phyloP scores from a whole-genome alignment of 2,797 vertebrate genomes.

The Urocyon cinereoargenteus region DNA sequence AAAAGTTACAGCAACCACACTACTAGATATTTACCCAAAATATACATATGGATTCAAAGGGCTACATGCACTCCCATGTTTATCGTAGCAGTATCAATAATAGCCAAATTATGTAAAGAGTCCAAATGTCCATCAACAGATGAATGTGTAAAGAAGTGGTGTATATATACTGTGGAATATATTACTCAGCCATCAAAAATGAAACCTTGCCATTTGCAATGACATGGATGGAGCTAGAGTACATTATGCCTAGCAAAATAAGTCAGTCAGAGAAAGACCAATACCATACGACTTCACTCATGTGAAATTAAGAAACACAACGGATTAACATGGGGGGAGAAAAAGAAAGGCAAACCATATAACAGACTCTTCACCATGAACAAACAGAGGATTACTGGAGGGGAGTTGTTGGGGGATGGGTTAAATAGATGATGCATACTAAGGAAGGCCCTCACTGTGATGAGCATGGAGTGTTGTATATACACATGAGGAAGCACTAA shows the following conservation, averaged over 20 bases:
- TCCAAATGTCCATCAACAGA: background rate
- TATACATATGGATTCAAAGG: background rate
- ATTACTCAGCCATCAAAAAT: background rate
- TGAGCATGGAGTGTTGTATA: background rate
- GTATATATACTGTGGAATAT: background rate
- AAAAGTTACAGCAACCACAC: background rate
- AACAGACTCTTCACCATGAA: background rate
- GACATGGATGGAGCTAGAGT: background rate
- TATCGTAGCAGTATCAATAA: background rate
- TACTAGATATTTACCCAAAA: background rate
- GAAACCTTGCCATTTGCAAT: background rate
- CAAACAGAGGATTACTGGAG: background rate
- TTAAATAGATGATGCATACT: background rate
- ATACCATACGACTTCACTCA: background rate
- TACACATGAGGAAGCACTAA: background rate
- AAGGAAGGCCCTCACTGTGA: background rate
- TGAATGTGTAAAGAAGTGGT: background rate
- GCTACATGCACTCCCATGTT: background rate
- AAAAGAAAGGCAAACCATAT: background rate
- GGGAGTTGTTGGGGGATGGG: no score
- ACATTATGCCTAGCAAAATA: background rate
- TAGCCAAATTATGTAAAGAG: background rate
- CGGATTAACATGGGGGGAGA: background rate
- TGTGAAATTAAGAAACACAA: background rate
- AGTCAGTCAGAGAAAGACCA: background rate